Percentiles rank a stretch among this genome's conserved stretches.
Evolutionary conservation across 2,888 invertebrate genomes (phyloP).

Genomic region (Diadegma fenestrale): DNA sequence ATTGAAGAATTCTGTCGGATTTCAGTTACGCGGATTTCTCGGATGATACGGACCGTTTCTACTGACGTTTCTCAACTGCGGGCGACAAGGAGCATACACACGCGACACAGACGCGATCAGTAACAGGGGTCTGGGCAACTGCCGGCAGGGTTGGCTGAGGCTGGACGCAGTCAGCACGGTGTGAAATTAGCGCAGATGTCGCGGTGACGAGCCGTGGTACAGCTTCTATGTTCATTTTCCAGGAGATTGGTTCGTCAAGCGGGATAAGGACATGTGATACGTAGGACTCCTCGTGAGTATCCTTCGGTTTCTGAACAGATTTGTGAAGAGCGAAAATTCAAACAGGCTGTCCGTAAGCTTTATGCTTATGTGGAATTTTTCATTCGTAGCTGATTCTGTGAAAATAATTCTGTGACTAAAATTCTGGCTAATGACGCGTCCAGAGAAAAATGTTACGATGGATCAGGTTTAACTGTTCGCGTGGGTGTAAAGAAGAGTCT

Average conservation of each 20-base stretch:
- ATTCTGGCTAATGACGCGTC: too few species aligned
- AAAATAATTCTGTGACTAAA: too few species aligned
- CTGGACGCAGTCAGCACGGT: constrained; percentile 81
- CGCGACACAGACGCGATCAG: constrained; percentile 57
- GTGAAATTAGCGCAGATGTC: constrained; percentile 85
- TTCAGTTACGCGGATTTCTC: constrained; percentile 21
- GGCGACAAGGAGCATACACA: constrained; percentile 40
- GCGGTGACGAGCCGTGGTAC: constrained; percentile 81
- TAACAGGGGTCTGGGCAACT: constrained; percentile 66
- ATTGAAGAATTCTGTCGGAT: neutral
- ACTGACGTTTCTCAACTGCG: constrained; percentile 36
- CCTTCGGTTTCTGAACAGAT: constrained; percentile 39
- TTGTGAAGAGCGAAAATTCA: constrained; percentile 27
- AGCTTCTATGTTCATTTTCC: constrained; percentile 84
- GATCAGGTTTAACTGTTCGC: too few species aligned
- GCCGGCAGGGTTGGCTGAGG: constrained; percentile 69
- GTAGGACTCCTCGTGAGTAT: constrained; percentile 37
- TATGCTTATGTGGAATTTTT: constrained; percentile 77
- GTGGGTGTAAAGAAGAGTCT: neutral
- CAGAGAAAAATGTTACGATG: neutral
- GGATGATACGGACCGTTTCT: constrained; percentile 36
- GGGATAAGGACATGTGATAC: constrained; percentile 70
- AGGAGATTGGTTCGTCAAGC: constrained; percentile 83
- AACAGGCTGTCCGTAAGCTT: constrained; percentile 34
- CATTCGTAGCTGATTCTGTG: constrained; percentile 57